phyloP scores from a whole-genome alignment of 2,113 vertebrate species.

The Bos javanicus region DNA sequence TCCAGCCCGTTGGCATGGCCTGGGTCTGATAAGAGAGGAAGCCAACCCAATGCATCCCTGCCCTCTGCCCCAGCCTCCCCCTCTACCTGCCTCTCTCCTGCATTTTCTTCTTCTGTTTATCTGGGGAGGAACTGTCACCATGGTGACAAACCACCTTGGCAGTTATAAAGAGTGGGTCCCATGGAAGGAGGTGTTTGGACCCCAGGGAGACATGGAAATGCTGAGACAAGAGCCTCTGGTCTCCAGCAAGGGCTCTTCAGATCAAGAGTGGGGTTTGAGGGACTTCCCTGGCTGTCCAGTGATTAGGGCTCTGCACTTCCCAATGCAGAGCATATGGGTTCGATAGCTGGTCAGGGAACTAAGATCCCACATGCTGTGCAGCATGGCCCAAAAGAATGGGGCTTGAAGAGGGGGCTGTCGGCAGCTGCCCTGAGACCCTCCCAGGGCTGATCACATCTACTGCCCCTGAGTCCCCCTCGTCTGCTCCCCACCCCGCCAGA shows the following conservation, averaged over 20 bases:
- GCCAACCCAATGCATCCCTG: neutral
- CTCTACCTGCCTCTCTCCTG: neutral
- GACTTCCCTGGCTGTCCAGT: neutral
- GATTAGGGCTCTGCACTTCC: neutral
- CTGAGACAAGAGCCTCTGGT: neutral
- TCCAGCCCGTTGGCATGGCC: neutral
- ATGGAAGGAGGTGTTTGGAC: no score
- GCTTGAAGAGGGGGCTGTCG: fast-evolving
- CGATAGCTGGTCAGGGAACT: neutral
- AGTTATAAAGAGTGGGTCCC: neutral
- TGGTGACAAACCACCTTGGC: neutral
- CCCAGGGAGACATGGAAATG: neutral
- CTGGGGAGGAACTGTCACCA: neutral
- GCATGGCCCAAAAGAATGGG: neutral
- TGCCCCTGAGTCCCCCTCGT: no score
- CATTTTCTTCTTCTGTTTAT: neutral
- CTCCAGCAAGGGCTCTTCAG: neutral
- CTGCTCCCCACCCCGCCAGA: neutral
- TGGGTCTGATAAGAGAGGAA: neutral
- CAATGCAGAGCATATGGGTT: neutral
- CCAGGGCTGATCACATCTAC: neutral
- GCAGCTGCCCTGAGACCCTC: neutral
- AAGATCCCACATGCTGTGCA: neutral
- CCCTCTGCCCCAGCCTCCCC: neutral
- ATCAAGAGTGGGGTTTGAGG: neutral